Evolutionary conservation across 2,113 vertebrate genomes (phyloP), one percentile per base, ranked within the genome.

Genomic region (Aramus guarauna): DNA sequence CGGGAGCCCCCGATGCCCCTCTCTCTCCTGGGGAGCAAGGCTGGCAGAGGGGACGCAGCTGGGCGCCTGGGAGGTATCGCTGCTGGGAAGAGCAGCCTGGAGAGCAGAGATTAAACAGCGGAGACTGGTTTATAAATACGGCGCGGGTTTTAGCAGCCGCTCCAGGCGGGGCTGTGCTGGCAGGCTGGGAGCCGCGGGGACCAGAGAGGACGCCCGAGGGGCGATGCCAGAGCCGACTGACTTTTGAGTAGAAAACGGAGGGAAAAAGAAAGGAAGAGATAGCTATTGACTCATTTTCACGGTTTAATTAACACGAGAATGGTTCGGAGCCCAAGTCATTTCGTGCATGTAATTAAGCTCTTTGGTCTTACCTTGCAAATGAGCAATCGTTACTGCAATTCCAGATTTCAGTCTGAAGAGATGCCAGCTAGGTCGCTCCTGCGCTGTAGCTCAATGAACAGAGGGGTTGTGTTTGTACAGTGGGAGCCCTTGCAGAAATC

Each of bases 361-460:
- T 52, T 64, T 15, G 19, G 13, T 34, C 77, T 48, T 75, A 29
- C 77, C 60, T 55, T 36, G 30, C 48, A 48, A 62, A 48, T 3
- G 24, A 74, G 30, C 2, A 29, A 30, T 11, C 2, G 3, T 62
- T 32, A 48, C 24, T 27, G 68, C 30, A 23, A 13, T 36, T 48
- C 30, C 55, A 19, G n/a, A 14, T 32, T 59, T 45, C 1, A 13
- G 20, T 4, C 53, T 60, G 76, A 48, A 45, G 79, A 64, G 23
- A 11, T 74, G 63, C 81, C 74, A 30, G 47, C 18, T 3, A 21
- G 36, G 27, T 7, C 15, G 26, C n/a, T 27, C 37, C 63, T 11
- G 11, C 4, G 0, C 55, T 15, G 27, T 2, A n/a, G 7, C 32
- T 18, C 6, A 0, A 15, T 3, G 48, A 47, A 47, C 19, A 22